Base-by-base conservation (phyloP, 2,797 vertebrate species). In the Acipenser transmontanus region DNA sequence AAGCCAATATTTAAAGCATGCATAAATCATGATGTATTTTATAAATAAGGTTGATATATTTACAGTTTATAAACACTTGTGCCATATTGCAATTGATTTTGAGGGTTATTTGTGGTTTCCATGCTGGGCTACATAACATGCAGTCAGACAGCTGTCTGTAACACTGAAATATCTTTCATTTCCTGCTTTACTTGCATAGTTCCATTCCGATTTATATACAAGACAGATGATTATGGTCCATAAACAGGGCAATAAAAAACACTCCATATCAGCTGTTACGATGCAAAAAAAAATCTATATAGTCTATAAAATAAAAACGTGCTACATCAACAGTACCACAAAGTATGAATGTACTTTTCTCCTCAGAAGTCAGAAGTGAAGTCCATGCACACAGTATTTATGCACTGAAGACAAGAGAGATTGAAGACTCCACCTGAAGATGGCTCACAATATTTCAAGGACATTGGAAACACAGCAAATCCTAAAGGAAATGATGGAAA, bases 301-400 rank as follows among this genome's bases (percentile, higher is more conserved):
- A 81, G 83, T 87, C 83, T 88, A 80, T 85, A 78, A 87, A 82
- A 87, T 84, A 87, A 34, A 90, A 91, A 89, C 85, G 88, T 88
- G 87, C 88, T 71, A 78, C 70, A 90, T 88, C 88, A 61, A 81
- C 82, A 82, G 81, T 79, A 76, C 78, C 84, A 81, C 84, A 81
- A 82, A 82, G 81, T 82, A 86, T 83, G 76, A 72, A 73, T 69
- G 66, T 68, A 86, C 85, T 82, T 82, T 86, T 63, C 61, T 66
- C 14, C 69, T 50, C 77, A 73, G 81, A 84, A 84, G 80, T 71
- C 72, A 80, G 34, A 34, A 34, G 34, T 34, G 34, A 34, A 34
- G 34, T 34, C 34, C 34, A 34, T 34, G 34, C 3, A 34, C 34
- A 34, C 34, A 34, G 4, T 3, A 34, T 34, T 34, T 34, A 34